Conservation (phyloP, 2,888 invertebrate species). For the Lysandra bellargus region DNA sequence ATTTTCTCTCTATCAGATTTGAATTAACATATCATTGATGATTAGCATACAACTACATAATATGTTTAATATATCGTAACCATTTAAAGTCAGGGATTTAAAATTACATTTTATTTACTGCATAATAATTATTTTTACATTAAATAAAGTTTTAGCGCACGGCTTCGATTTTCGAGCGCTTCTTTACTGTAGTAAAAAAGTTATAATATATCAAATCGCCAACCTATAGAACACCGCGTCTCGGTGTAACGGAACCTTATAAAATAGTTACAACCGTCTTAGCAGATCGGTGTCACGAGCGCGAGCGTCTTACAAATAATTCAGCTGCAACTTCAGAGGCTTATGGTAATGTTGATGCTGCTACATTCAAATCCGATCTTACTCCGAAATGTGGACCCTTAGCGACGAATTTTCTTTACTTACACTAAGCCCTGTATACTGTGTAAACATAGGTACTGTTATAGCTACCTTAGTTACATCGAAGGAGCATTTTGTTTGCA, state of each 20-base stretch:
- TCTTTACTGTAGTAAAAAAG: too few species aligned
- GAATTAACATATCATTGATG: too few species aligned
- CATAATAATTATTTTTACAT: too few species aligned
- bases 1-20: too few species aligned
- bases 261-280: slow-evolving; percentile 30
- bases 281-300: slow-evolving; percentile 44
- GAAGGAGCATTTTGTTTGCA: background rate
- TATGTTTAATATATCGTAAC: too few species aligned
- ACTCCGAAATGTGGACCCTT: slow-evolving; percentile 51
- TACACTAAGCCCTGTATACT: slow-evolving; percentile 36
- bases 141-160: too few species aligned
- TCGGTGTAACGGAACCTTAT: background rate
- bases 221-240: background rate
- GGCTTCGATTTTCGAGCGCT: too few species aligned
- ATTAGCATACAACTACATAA: too few species aligned
- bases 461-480: background rate
- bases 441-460: background rate
- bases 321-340: slow-evolving; percentile 69
- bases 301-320: slow-evolving; percentile 60
- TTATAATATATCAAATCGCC: too few species aligned
- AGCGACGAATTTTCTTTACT: slow-evolving; percentile 44
- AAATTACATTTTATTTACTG: too few species aligned
- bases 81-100: too few species aligned
- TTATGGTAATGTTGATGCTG: slow-evolving; percentile 72
- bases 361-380: slow-evolving; percentile 70